These are phyloP conservation scores for Watersipora subatra DNA, from an alignment of 1,140 invertebrate genomes.

Conservation along the genomic window DNA sequence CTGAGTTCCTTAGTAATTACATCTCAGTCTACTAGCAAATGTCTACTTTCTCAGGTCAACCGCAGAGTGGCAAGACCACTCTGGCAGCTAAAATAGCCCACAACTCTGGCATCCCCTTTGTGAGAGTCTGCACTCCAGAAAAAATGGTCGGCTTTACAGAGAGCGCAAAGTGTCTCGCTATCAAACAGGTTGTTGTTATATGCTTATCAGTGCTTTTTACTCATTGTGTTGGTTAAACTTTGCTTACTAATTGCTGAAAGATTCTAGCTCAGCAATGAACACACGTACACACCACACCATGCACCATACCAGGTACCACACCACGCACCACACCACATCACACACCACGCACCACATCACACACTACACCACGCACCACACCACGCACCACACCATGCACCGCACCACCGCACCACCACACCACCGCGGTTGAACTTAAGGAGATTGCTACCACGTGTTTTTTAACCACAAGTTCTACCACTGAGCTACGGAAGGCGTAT, in stretches of 20 bases:
- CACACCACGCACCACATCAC: not conserved
- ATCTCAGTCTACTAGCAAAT: no score
- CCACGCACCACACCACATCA: no score
- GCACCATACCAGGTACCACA: not conserved
- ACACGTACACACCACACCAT: not conserved
- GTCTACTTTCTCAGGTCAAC: conserved; percentile 53
- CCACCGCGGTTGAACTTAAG: no score
- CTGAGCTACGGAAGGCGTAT: no score
- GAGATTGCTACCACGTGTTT: no score
- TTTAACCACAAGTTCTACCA: no score
- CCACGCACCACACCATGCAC: no score
- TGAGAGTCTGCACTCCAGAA: conserved; percentile 91
- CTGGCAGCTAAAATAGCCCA: conserved; percentile 88
- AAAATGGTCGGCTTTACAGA: conserved; percentile 97
- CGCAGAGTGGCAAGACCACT: conserved; percentile 91
- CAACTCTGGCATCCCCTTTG: conserved; percentile 91
- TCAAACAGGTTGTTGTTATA: conserved; percentile 71
- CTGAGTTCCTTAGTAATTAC: no score
- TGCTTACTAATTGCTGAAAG: not conserved
- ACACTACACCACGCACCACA: no score
- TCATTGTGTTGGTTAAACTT: no score
- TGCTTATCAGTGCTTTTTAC: not conserved
- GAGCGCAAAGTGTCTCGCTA: conserved; percentile 81
- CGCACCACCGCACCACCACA: no score
- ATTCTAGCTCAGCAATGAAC: not conserved